phyloP scores from a whole-genome alignment of 2,113 vertebrate species.

The Syngnathus scovelli region DNA sequence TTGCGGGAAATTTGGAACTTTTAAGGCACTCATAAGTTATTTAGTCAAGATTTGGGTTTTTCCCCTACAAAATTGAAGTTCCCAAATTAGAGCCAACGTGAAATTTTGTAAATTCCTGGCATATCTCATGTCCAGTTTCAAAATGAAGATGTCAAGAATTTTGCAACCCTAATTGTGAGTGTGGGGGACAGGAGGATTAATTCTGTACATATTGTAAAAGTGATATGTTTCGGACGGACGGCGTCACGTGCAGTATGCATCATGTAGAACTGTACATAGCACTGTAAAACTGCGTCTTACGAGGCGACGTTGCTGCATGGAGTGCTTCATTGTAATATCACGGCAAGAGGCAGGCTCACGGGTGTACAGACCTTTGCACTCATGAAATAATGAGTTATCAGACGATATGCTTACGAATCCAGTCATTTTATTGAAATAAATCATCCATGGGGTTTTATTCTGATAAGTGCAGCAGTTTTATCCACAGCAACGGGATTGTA shows the following conservation, averaged over 20 bases:
- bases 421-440: slow-evolving; percentile 76
- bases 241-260: slow-evolving; percentile 2
- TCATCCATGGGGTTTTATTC: slow-evolving; percentile 65
- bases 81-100: background rate
- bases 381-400: slow-evolving; percentile 69
- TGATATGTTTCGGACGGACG: background rate
- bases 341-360: slow-evolving; percentile 60
- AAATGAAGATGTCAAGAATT: background rate
- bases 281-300: slow-evolving; percentile 83
- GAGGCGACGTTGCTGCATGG: slow-evolving; percentile 6
- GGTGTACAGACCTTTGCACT: slow-evolving; percentile 86
- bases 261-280: slow-evolving; percentile 81
- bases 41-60: background rate
- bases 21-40: too few relatives aligned
- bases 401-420: slow-evolving; percentile 65
- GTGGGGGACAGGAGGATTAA: slow-evolving; percentile 58
- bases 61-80: background rate
- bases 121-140: background rate
- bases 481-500: slow-evolving; percentile 2
- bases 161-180: background rate
- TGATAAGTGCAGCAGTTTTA: slow-evolving; percentile 33
- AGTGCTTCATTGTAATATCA: slow-evolving; percentile 31
- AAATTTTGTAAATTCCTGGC: background rate
- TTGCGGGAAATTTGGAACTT: slow-evolving; percentile 3
- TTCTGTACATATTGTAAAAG: slow-evolving; percentile 78